These are phyloP conservation scores for Oenanthe oenanthe DNA, from an alignment of 2,113 vertebrate species.

Conservation along the genomic window DNA sequence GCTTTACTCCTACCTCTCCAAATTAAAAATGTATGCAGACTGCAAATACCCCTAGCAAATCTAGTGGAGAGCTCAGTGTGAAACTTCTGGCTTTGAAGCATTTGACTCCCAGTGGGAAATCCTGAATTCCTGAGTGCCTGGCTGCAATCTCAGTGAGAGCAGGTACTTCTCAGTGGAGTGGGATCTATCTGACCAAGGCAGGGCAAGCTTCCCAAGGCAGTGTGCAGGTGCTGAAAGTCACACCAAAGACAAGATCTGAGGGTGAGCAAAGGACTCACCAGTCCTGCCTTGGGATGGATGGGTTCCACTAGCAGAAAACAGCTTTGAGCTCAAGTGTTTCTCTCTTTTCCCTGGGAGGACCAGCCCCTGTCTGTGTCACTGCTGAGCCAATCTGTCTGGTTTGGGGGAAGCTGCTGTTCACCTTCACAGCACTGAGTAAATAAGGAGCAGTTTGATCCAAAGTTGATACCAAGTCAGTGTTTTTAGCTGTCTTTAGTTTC, in stretches of 20 bases:
- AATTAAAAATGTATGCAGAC: background rate
- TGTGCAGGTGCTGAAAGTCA: background rate
- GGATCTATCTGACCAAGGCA: background rate
- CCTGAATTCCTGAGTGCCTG: background rate
- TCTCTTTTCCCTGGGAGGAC: background rate
- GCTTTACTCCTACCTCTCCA: background rate
- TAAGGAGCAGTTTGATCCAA: background rate
- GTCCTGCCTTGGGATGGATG: background rate
- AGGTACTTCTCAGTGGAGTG: background rate
- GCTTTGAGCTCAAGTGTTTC: background rate
- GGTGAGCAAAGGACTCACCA: background rate
- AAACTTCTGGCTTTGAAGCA: background rate
- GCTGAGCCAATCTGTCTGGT: background rate
- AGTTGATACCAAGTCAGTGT: fast-evolving
- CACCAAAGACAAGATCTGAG: background rate
- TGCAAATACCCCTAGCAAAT: background rate
- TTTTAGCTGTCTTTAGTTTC: background rate
- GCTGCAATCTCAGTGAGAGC: background rate
- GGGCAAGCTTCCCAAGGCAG: background rate
- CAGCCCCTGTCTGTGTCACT: background rate
- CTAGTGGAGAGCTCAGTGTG: background rate
- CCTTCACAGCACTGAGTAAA: background rate
- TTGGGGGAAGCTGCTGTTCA: background rate
- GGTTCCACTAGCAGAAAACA: background rate
- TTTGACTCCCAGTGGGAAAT: background rate